phyloP scores from a whole-genome alignment of 2,113 vertebrate genomes.

The Piaya cayana region DNA sequence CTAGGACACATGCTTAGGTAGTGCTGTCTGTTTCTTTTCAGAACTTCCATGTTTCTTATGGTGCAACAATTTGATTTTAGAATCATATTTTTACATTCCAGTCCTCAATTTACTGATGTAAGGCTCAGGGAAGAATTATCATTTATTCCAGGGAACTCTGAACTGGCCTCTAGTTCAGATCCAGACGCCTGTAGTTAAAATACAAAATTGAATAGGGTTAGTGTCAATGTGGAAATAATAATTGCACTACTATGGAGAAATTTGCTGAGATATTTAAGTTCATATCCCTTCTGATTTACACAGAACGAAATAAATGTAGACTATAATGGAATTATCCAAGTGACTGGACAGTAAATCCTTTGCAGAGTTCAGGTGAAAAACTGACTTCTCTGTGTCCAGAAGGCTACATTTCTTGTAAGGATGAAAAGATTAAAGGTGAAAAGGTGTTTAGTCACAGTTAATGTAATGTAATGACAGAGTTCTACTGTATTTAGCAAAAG shows the following conservation, averaged over 20 bases:
- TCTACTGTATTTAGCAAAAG: not conserved
- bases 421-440: not conserved
- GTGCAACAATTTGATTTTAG: not conserved
- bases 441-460: not conserved
- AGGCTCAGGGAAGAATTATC: not conserved
- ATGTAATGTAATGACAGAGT: too few species aligned
- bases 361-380: not conserved
- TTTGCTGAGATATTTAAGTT: not conserved
- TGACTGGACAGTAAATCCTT: not conserved
- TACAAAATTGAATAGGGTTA: not conserved
- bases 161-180: not conserved
- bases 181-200: not conserved
- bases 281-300: not conserved
- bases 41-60: not conserved
- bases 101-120: not conserved
- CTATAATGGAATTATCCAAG: constrained; percentile 4
- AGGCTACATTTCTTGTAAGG: not conserved
- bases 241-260: not conserved
- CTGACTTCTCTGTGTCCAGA: not conserved
- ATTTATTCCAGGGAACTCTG: not conserved
- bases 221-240: not conserved
- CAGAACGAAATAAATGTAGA: not conserved
- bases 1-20: not conserved
- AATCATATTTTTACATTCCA: not conserved
- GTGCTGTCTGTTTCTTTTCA: not conserved